Percentiles rank a stretch among this genome's conserved stretches.
These are phyloP conservation scores for Macrotis lagotis DNA, from an alignment of 2,113 vertebrate species.

Conservation along the genomic window DNA sequence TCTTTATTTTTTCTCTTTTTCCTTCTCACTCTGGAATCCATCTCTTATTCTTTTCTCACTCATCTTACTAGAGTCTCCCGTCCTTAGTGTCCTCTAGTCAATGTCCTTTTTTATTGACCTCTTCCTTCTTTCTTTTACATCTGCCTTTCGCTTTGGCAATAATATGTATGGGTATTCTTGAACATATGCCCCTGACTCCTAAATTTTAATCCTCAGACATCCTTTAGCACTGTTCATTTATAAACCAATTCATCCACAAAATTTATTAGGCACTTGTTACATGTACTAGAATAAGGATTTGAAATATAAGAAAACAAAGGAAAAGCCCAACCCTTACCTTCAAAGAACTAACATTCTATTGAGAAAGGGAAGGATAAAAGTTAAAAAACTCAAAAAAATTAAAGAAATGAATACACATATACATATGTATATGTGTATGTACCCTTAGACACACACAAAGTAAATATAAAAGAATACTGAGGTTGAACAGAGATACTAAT, in stretches of 20 bases:
- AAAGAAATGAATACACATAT: rapidly evolving
- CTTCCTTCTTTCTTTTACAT: background rate
- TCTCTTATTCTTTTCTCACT: background rate
- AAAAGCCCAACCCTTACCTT: background rate
- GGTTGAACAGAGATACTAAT: background rate
- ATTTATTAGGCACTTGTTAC: background rate
- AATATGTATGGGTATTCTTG: background rate
- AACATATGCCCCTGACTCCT: background rate
- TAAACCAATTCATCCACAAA: background rate
- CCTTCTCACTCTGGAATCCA: background rate
- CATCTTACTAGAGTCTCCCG: background rate
- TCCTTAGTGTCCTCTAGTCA: background rate
- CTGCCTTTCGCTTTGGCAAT: background rate
- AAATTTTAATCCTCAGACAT: background rate
- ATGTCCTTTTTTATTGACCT: background rate
- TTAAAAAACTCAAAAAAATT: background rate
- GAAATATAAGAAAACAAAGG: background rate
- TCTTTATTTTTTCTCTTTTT: background rate
- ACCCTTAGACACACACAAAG: background rate
- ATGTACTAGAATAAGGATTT: background rate
- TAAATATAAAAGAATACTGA: background rate
- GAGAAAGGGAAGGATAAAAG: background rate
- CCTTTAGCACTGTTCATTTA: background rate
- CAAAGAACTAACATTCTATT: background rate
- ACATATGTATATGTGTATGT: too few relatives aligned